phyloP scores from a whole-genome alignment of 2,888 invertebrate species.

The Masnerella sp. region DNA sequence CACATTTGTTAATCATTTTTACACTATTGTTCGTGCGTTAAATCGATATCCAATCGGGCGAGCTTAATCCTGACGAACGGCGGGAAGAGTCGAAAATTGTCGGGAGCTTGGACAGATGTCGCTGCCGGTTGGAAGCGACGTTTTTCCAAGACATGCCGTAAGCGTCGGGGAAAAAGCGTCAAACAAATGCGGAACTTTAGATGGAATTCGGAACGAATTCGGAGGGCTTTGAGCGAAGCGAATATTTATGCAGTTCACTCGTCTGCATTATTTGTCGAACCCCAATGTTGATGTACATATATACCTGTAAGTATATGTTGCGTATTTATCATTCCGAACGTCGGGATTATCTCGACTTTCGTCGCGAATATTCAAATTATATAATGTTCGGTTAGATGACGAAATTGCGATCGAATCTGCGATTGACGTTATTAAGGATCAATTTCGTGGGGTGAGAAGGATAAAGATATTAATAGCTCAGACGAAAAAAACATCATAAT shows the following conservation, averaged over 20 bases:
- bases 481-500: too few species aligned
- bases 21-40: constrained; percentile 55
- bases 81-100: constrained; percentile 4
- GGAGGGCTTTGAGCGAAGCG: constrained; percentile 1
- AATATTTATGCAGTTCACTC: constrained; percentile 22
- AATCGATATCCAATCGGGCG: constrained; percentile 43
- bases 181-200: constrained; percentile 8
- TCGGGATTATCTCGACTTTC: constrained; percentile 40
- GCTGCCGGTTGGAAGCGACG: too few species aligned
- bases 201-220: constrained; percentile 13
- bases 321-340: constrained; percentile 33
- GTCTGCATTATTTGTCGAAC: constrained; percentile 45
- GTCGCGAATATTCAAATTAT: constrained; percentile 44
- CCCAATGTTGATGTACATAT: constrained; percentile 48
- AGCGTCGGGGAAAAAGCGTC: constrained; percentile 9
- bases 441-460: too few species aligned
- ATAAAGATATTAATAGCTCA: too few species aligned
- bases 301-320: constrained; percentile 47
- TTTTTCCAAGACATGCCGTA: constrained; percentile 37
- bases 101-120: too few species aligned
- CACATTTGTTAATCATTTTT: constrained; percentile 52
- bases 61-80: constrained; percentile 43
- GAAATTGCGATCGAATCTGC: constrained; percentile 18
- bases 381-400: constrained; percentile 26
- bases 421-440: too few species aligned